Base-by-base conservation (phyloP, 2,888 invertebrate species). In the Sinhomidia bicolor region DNA sequence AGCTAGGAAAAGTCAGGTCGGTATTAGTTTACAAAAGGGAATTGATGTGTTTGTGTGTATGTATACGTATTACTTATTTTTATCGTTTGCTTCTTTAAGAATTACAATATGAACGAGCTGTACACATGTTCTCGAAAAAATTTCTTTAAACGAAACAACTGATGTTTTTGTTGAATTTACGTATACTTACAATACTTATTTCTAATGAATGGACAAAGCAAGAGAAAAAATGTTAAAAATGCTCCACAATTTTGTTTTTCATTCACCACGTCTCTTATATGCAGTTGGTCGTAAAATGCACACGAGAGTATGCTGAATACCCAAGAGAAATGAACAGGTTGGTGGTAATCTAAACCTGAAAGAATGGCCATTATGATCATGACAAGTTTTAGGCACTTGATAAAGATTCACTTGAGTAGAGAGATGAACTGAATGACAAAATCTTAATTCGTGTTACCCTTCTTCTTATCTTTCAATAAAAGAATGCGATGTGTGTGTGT, bases 11-110 rank as follows among this genome's bases (percentile, higher is more conserved):
- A 60, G 57, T 57, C 60, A 26, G 17, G 51, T 74, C 23, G 36
- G 74, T 74, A 51, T 74, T 71, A 74, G 6, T 14, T 51, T 74
- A 23, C 74, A 71, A 71, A 71, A 71, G 41, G 51, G n/a, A n/a
- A n/a, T n/a, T n/a, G n/a, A n/a, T n/a, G n/a, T n/a, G n/a, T n/a
- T n/a, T n/a, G n/a, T n/a, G 51, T 74, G 47, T 17, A 68, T 51
- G 44, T 36, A 36, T 5, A 36, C 2, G 20, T 23, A 41, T 71
- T 26, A 60, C 14, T n/a, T 65, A n/a, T 65, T 5, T 36, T 3
- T 41, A 10, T 44, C 44, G 41, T 74, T 44, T 71, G 71, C 44
- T 74, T 51, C 36, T 51, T 74, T 14, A 65, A 14, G 12, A 62
- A 62, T n/a, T 0, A 17, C 1, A 1, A 71, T 47, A n/a, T 74